phyloP scores from a whole-genome alignment of 2,113 vertebrate species.

The Corythaeola cristata region DNA sequence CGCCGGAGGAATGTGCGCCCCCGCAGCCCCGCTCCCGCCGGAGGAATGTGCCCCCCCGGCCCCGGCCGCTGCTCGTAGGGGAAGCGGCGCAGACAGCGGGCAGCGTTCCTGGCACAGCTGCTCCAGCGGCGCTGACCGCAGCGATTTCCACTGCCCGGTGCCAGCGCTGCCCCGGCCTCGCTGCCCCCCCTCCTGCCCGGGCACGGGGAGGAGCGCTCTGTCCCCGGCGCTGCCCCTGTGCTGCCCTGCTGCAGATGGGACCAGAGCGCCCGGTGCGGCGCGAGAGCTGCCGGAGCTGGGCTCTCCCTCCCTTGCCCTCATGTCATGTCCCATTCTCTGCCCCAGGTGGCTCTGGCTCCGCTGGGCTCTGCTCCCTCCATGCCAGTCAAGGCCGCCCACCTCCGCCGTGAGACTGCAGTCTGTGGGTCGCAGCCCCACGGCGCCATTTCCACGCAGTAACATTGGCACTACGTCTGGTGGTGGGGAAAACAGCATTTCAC shows the following conservation, averaged over 20 bases:
- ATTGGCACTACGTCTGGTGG: too few species aligned
- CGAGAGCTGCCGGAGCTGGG: neutral
- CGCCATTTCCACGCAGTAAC: fast-evolving
- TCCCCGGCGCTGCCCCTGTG: neutral
- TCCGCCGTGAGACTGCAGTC: neutral
- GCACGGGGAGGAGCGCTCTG: too few species aligned
- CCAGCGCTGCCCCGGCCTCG: neutral
- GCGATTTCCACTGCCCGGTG: neutral
- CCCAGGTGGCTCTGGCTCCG: neutral
- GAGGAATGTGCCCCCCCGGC: neutral
- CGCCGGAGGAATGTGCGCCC: conserved; percentile 5
- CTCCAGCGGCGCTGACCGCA: neutral
- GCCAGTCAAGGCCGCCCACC: fast-evolving
- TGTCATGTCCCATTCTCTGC: neutral
- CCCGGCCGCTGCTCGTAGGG: neutral
- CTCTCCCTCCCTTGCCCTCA: fast-evolving
- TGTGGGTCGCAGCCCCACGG: neutral
- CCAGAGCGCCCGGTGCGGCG: neutral
- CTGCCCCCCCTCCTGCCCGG: neutral
- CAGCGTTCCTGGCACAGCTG: neutral
- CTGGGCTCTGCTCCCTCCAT: neutral
- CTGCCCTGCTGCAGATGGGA: neutral
- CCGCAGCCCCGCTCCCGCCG: too few species aligned
- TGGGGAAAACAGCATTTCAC: neutral
- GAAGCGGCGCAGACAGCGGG: neutral